These are phyloP conservation scores for Conomelus anceps DNA, from an alignment of 2,888 invertebrate species.

Conservation along the genomic window DNA sequence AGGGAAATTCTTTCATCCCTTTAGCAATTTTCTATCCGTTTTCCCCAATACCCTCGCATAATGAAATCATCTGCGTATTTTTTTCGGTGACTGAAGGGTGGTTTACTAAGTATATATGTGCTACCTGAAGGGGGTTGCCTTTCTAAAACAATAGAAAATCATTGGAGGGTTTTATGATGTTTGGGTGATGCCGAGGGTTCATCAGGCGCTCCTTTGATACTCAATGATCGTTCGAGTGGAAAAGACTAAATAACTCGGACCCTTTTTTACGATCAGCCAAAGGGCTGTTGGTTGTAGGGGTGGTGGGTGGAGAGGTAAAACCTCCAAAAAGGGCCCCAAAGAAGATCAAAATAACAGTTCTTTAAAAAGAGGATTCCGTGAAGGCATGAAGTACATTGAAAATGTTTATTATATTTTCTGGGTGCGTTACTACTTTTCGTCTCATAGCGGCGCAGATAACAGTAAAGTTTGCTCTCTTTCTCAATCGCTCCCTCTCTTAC, in stretches of 20 bases:
- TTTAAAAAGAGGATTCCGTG: not conserved
- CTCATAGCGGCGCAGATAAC: not conserved
- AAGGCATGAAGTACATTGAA: not conserved
- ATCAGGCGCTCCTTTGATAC: not conserved
- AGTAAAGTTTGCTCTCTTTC: no score
- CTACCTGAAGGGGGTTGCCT: not conserved
- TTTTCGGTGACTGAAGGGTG: not conserved
- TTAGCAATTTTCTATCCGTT: not conserved
- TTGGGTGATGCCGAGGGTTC: not conserved
- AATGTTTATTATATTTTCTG: not conserved
- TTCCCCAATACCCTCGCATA: not conserved
- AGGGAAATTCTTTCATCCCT: not conserved
- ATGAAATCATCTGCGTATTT: not conserved
- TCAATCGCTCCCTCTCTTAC: no score
- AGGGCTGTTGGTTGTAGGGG: not conserved
- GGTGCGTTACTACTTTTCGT: no score
- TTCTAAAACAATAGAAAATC: not conserved
- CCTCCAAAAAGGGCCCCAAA: not conserved
- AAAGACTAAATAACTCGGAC: not conserved
- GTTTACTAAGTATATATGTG: no score
- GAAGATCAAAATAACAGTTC: not conserved
- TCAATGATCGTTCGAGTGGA: not conserved
- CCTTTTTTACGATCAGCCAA: no score
- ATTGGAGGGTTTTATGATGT: not conserved
- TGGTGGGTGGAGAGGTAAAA: not conserved